A percentile compares a stretch with the other conserved stretches of the same genome.
phyloP scores from a whole-genome alignment of 2,888 invertebrate genomes.

The Neuroscelio doddi region DNA sequence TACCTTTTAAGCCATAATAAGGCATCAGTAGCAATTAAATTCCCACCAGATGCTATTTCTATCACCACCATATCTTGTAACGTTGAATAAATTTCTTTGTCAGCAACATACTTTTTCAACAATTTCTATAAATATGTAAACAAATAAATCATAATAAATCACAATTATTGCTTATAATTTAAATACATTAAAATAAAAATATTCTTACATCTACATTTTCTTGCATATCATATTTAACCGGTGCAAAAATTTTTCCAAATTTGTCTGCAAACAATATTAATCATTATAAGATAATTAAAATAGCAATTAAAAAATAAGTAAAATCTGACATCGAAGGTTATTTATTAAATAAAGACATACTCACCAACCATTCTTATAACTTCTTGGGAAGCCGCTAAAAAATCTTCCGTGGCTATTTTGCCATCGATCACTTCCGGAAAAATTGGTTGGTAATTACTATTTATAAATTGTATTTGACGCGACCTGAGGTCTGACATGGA shows the following conservation, averaged over 20 bases:
- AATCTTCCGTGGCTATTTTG: slow-evolving; percentile 76
- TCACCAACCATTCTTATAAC: slow-evolving; percentile 79
- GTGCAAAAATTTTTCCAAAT: slow-evolving; percentile 82
- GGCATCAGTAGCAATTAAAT: slow-evolving; percentile 75
- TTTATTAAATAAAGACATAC: slow-evolving; percentile 52
- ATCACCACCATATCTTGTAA: slow-evolving; percentile 80
- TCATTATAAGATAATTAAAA: too few relatives aligned
- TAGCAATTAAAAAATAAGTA: too few relatives aligned
- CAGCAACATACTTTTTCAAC: slow-evolving; percentile 74
- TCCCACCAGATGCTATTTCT: slow-evolving; percentile 75
- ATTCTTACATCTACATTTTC: slow-evolving; percentile 82
- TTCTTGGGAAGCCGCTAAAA: slow-evolving; percentile 77
- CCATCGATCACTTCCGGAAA: slow-evolving; percentile 76
- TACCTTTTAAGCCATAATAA: slow-evolving; percentile 85
- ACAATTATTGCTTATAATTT: too few relatives aligned
- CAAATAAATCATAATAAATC: too few relatives aligned
- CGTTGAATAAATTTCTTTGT: slow-evolving; percentile 75
- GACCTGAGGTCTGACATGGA: neutral
- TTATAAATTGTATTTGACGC: slow-evolving; percentile 1
- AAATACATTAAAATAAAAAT: slow-evolving; percentile 1
- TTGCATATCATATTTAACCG: slow-evolving; percentile 84
- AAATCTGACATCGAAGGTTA: too few relatives aligned
- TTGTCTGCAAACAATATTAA: slow-evolving; percentile 76
- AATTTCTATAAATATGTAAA: slow-evolving; percentile 75
- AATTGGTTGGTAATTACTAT: slow-evolving; percentile 6